These are phyloP conservation scores for Psammodynastes pulverulentus DNA, from an alignment of 2,113 vertebrate species.

Conservation along the genomic window DNA sequence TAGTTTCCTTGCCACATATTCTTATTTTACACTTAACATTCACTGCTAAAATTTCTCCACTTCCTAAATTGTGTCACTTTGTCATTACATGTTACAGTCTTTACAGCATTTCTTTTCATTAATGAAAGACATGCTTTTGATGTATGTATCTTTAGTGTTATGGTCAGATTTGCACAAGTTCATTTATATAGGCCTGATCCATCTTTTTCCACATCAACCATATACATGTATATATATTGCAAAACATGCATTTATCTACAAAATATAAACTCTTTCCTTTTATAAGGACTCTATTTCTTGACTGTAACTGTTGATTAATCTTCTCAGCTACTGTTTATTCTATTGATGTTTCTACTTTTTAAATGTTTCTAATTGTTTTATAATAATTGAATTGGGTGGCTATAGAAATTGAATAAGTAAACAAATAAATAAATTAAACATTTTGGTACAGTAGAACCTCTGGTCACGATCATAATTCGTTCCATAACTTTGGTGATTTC, in stretches of 20 bases:
- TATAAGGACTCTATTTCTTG: not conserved
- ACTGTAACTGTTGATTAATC: not conserved
- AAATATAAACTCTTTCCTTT: not conserved
- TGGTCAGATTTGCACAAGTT: not conserved
- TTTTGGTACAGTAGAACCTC: too few species aligned
- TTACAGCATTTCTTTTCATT: not conserved
- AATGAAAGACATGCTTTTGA: not conserved
- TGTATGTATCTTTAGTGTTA: not conserved
- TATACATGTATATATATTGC: not conserved
- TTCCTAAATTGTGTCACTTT: not conserved
- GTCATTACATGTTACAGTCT: not conserved
- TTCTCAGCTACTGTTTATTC: not conserved
- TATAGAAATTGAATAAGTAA: not conserved
- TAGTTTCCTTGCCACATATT: not conserved
- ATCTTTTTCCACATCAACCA: not conserved
- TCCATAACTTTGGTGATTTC: too few species aligned
- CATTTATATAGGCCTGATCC: not conserved
- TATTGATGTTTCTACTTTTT: not conserved
- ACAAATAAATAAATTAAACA: not conserved
- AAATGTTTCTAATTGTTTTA: not conserved
- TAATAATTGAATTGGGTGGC: not conserved
- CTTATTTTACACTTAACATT: not conserved
- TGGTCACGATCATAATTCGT: too few species aligned
- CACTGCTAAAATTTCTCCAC: not conserved
- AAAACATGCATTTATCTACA: not conserved